phyloP scores from a whole-genome alignment of 2,888 invertebrate species.

The Germaria angustata region DNA sequence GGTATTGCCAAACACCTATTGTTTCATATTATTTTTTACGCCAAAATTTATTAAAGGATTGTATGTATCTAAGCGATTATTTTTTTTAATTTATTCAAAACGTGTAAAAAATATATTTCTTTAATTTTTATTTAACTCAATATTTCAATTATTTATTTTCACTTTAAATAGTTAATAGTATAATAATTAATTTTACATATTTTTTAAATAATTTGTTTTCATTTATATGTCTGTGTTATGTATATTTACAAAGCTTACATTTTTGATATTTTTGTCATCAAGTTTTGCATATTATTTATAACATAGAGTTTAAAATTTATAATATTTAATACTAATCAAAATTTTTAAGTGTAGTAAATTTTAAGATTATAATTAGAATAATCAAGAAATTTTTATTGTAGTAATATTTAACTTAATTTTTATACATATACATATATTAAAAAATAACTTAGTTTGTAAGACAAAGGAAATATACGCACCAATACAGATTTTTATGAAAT shows the following conservation, averaged over 20 bases:
- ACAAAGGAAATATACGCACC: slow-evolving; percentile 47
- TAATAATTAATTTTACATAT: slow-evolving; percentile 56
- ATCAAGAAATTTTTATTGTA: neutral
- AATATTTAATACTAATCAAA: slow-evolving; percentile 2
- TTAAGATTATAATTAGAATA: slow-evolving; percentile 26
- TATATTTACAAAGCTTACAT: slow-evolving; percentile 66
- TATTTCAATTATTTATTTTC: slow-evolving; percentile 45
- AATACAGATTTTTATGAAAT: slow-evolving; percentile 39
- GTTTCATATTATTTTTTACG: too few relatives aligned
- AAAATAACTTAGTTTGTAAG: slow-evolving; percentile 18
- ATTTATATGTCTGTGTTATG: slow-evolving; percentile 17
- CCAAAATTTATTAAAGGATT: too few relatives aligned
- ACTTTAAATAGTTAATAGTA: slow-evolving; percentile 40
- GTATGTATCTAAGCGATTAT: too few relatives aligned
- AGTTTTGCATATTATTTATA: slow-evolving; percentile 61
- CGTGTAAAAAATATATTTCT: too few relatives aligned
- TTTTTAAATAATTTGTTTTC: slow-evolving; percentile 54
- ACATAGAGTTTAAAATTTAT: slow-evolving; percentile 49
- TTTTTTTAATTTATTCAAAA: too few relatives aligned
- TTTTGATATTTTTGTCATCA: slow-evolving; percentile 50
- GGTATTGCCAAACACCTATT: too few relatives aligned
- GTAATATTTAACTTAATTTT: slow-evolving; percentile 5
- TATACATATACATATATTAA: neutral
- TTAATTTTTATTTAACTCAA: slow-evolving; percentile 59
- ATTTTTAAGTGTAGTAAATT: neutral